A percentile compares a stretch with the other conserved stretches of the same genome.
Evolutionary conservation across 1,140 invertebrate species (phyloP).

Genomic region (Bombus sibiricus): DNA sequence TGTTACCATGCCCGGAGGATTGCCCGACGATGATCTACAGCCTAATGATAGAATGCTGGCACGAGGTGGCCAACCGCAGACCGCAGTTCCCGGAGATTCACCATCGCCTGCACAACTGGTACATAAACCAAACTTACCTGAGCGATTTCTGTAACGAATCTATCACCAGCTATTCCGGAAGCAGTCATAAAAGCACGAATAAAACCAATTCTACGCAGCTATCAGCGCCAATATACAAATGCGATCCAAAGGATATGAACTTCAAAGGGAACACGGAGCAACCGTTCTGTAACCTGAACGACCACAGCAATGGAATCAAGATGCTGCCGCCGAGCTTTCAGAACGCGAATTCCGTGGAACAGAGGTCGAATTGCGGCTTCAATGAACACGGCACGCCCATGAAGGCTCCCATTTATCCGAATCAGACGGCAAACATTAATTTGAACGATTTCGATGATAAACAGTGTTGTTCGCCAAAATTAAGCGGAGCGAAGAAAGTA

Average conservation of each 20-base stretch:
- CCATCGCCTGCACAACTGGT: slow-evolving; percentile 89
- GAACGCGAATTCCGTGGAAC: slow-evolving; percentile 57
- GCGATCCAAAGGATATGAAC: slow-evolving; percentile 66
- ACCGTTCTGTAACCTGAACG: slow-evolving; percentile 62
- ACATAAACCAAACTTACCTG: slow-evolving; percentile 80
- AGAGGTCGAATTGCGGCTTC: slow-evolving; percentile 57
- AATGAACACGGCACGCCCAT: slow-evolving; percentile 60
- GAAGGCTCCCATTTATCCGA: slow-evolving; percentile 58
- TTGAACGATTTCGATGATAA: slow-evolving; percentile 73
- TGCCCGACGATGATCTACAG: slow-evolving; percentile 95
- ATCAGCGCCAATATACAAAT: slow-evolving; percentile 70
- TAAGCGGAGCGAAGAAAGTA: slow-evolving; percentile 77
- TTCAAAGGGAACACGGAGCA: slow-evolving; percentile 57
- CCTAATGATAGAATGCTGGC: slow-evolving; percentile 99
- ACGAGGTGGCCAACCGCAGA: slow-evolving; percentile 93
- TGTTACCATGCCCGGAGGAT: slow-evolving; percentile 95
- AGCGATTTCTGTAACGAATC: slow-evolving; percentile 73
- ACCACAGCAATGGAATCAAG: slow-evolving; percentile 66
- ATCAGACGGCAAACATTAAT: slow-evolving; percentile 64
- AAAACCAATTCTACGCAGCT: slow-evolving; percentile 74
- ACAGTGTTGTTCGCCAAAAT: slow-evolving; percentile 75
- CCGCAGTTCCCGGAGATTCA: slow-evolving; percentile 95
- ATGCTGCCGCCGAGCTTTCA: slow-evolving; percentile 63
- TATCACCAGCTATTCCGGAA: slow-evolving; percentile 72
- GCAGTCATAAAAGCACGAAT: slow-evolving; percentile 74